Conservation (phyloP, 2,797 vertebrate genomes). For the Phyllotis vaccarum region DNA sequence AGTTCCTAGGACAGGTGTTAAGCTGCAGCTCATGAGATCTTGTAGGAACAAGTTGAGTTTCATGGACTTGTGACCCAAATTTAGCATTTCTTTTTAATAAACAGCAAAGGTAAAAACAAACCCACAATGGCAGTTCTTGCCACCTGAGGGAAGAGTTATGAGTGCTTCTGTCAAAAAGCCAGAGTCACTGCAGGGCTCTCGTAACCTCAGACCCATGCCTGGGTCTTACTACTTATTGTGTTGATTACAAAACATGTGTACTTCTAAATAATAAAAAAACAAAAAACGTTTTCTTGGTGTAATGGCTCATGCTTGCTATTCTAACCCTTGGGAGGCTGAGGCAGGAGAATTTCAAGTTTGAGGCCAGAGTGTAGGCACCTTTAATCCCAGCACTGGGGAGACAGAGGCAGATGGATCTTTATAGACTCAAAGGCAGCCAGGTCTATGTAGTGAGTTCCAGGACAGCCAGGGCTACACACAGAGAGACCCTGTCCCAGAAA, state of each 20-base stretch:
- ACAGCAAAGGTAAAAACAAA: not conserved
- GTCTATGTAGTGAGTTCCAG: not conserved
- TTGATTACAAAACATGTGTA: not conserved
- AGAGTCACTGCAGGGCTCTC: not conserved
- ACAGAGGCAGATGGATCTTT: not conserved
- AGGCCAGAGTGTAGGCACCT: not conserved
- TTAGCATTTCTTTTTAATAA: not conserved
- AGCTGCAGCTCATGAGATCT: not conserved
- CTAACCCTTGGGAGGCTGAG: not conserved
- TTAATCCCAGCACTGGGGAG: not conserved
- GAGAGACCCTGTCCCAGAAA: not conserved
- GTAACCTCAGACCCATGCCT: fast-evolving
- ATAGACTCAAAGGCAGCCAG: not conserved
- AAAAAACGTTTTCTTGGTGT: not conserved
- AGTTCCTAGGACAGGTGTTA: not conserved
- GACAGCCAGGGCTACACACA: not conserved
- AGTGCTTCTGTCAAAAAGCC: not conserved
- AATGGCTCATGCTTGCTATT: not conserved
- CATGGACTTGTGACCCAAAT: not conserved
- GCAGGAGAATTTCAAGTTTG: not conserved
- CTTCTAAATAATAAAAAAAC: no score
- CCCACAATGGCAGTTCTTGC: fast-evolving
- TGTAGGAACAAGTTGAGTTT: not conserved
- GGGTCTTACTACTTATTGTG: not conserved
- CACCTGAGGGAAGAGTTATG: not conserved